Base-by-base conservation (phyloP, 2,113 vertebrate species). In the Agapornis roseicollis region DNA sequence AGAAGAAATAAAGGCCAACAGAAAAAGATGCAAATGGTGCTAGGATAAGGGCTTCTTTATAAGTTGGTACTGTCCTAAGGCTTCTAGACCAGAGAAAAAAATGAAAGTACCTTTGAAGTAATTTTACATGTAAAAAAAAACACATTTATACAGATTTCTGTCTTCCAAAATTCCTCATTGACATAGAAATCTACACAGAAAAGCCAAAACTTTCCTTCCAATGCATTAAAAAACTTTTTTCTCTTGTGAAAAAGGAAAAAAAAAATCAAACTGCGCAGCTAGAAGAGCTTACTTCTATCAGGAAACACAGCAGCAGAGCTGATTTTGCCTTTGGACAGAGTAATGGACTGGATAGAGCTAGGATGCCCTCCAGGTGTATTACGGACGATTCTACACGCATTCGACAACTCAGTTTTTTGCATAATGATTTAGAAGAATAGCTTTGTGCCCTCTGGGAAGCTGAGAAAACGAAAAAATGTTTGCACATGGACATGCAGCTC, bases 401-500 rank as follows among this genome's bases (percentile, higher is more conserved):
- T 55, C 29, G 22, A 3, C 41, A 60, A 50, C 8, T 91, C 35
- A 17, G 10, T 16, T 68, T 82, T 60, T 76, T 58, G 56, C n/a
- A 7, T 19, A 39, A 88, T 9, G 68, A 11, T 33, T 71, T 44
- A 33, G 46, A 49, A 50, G 42, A 66, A 77, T 2, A 11, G 41
- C 31, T 35, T 56, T 55, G 55, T 29, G 39, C 28, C 23, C 5
- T 35, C 71, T 28, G 44, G n/a, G 16, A 69, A 91, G 39, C 23
- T 60, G 11, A 58, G 52, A 76, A 80, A 46, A 68, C 9, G 5
- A 64, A 37, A 23, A 77, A 80, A 46, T 3, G 25, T 70, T 61
- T 47, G 22, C 4, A 6, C 9, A 2, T 29, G 50, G 37, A 39
- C 1, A 7, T 0, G 0, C 8, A 84, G 33, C 39, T 42, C 58